Evolutionary conservation across 1,140 invertebrate species (phyloP), one percentile per base, ranked within the genome.

Genomic region (Triops longicaudatus): DNA sequence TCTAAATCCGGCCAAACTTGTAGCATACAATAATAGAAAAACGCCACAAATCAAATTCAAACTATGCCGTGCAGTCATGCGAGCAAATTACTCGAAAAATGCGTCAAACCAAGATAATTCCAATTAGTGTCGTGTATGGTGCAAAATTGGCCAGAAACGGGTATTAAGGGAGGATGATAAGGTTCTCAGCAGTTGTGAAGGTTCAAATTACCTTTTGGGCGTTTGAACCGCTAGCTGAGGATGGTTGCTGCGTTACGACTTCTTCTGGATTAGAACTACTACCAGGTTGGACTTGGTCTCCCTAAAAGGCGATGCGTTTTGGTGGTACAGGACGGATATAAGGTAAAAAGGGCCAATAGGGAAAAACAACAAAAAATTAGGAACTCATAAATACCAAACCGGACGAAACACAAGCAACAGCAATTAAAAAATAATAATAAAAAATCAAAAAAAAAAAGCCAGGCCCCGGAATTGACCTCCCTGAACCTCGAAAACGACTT

Each of bases 241-340:
- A 28, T 77, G 42, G 42, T 76, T 43, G n/a, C 44, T 50, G 41
- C 26, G 71, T 42, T 77, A 43, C 76, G 71, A 73, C 76, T 77
- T 63, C 50, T 63, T 63, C 50, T 63, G 50, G 50, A 22, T 63
- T 22, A 63, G 50, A 63, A 63, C 17, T 22, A 63, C 50, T 22
- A 63, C 17, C 50, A n/a, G 50, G 44, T 22, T 14, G 50, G 50
- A 9, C 50, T 63, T 63, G 50, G 50, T 63, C 7, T 12, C 50
- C 50, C 50, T 63, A 63, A 63, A 74, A 37, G 28, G 42, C 63
- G 72, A 26, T 74, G 44, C 37, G 73, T 31, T 22, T 31, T 28
- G 27, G 76, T 28, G 44, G 31, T 2, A 7, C 31, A 37, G 31
- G 31, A 37, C 31, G 31, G 17, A 63, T 22, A 17, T 22, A 79